Percentiles rank a stretch among this genome's conserved stretches.
Conservation (phyloP, 2,888 invertebrate genomes). For the Dastarcus helophoroides region DNA sequence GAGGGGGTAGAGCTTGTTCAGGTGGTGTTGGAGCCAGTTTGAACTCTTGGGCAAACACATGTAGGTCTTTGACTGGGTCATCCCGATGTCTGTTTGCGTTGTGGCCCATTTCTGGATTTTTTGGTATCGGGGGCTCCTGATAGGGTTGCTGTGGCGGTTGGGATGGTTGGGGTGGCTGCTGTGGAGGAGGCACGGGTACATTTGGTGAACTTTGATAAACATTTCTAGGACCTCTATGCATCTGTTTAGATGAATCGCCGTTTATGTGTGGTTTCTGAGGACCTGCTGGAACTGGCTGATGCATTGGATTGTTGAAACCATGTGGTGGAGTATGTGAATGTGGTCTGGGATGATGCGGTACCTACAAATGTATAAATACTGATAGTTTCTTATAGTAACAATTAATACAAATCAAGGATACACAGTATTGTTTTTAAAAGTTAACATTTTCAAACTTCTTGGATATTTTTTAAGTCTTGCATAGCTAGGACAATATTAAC, state of each 20-base stretch:
- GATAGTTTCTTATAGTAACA: no score
- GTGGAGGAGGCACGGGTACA: conserved; percentile 8
- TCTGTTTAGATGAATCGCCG: conserved; percentile 19
- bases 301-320: conserved; percentile 12
- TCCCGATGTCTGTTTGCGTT: conserved; percentile 19
- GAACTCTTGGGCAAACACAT: conserved; percentile 72
- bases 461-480: no score
- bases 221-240: conserved; percentile 21
- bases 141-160: conserved; percentile 37
- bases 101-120: conserved; percentile 15
- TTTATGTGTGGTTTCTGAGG: conserved; percentile 39
- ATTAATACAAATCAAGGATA: no score
- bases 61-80: conserved; percentile 46
- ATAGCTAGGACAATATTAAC: no score
- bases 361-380: conserved; percentile 15
- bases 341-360: conserved; percentile 14
- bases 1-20: no score
- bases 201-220: conserved; percentile 23
- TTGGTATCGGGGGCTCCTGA: conserved; percentile 17
- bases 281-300: conserved; percentile 34
- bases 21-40: conserved; percentile 45
- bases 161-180: conserved; percentile 18
- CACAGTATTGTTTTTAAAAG: no score
- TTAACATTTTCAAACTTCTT: no score
- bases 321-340: conserved; percentile 24